phyloP scores from a whole-genome alignment of 2,797 vertebrate genomes.

The Oophaga sylvatica region DNA sequence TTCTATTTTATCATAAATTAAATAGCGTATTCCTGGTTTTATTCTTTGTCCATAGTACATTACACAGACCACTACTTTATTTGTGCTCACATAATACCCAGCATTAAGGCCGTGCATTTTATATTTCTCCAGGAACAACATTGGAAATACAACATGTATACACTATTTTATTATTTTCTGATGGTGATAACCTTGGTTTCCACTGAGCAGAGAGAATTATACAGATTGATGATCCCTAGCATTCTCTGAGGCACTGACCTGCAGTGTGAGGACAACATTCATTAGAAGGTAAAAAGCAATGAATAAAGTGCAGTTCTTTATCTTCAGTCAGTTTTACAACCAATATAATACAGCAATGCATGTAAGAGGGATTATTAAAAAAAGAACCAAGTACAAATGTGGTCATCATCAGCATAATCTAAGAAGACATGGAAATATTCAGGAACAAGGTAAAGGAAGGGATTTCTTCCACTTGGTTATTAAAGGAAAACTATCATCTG shows the following conservation, averaged over 20 bases:
- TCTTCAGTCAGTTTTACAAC: slow-evolving; percentile 9
- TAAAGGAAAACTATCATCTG: not conserved
- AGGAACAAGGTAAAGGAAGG: not conserved
- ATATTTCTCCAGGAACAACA: slow-evolving; percentile 12
- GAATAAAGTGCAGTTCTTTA: slow-evolving; percentile 20
- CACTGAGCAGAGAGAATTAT: slow-evolving; percentile 50
- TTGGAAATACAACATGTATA: slow-evolving; percentile 9
- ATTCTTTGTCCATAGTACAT: not conserved
- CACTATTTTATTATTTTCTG: slow-evolving; percentile 8
- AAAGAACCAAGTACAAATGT: not conserved
- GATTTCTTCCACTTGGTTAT: not conserved
- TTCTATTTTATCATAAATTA: not conserved
- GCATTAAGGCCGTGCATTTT: not conserved
- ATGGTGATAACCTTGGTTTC: slow-evolving; percentile 52
- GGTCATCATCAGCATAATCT: not conserved
- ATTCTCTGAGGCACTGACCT: slow-evolving; percentile 35
- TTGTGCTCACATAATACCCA: not conserved
- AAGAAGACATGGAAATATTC: not conserved
- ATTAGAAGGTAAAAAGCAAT: slow-evolving; percentile 25
- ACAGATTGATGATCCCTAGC: slow-evolving; percentile 48
- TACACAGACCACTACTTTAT: not conserved
- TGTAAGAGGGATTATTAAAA: not conserved
- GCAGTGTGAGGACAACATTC: slow-evolving; percentile 34
- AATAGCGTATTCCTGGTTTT: not conserved
- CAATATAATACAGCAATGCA: not conserved